phyloP scores from a whole-genome alignment of 1,140 invertebrate species.

The Drosophila biarmipes region DNA sequence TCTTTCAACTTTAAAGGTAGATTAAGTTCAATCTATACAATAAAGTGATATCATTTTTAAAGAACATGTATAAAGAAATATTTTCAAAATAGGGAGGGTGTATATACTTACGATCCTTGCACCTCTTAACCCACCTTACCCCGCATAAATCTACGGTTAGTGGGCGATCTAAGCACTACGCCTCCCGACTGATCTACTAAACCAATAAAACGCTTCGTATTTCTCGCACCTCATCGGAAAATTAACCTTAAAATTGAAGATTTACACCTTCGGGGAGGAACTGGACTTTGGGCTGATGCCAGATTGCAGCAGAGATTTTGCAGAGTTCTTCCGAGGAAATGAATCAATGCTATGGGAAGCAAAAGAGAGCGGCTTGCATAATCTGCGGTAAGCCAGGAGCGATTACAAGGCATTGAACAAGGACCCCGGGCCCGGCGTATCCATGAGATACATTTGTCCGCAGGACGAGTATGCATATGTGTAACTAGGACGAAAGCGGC shows the following conservation, averaged over 20 bases:
- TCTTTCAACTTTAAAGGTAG: no score
- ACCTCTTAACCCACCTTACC: not conserved
- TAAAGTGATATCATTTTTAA: no score
- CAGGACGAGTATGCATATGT: conserved; percentile 41
- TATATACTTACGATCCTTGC: not conserved
- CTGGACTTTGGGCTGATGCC: conserved; percentile 30
- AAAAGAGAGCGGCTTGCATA: conserved; percentile 59
- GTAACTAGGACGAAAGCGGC: conserved; percentile 52
- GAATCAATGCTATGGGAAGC: conserved; percentile 34
- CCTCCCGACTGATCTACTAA: conserved; percentile 61
- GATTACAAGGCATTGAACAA: conserved; percentile 70
- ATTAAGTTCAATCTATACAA: no score
- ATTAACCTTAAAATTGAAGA: conserved; percentile 70
- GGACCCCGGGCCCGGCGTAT: conserved; percentile 29
- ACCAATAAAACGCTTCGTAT: conserved; percentile 67
- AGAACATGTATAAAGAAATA: no score
- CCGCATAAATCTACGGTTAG: conserved; percentile 2
- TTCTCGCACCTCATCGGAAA: conserved; percentile 46
- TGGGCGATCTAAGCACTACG: conserved; percentile 5
- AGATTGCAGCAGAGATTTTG: conserved; percentile 41
- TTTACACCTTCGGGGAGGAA: conserved; percentile 57
- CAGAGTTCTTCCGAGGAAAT: conserved; percentile 44
- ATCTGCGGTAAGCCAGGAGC: conserved; percentile 68
- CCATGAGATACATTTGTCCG: conserved; percentile 49
- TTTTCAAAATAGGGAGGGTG: no score